These are phyloP conservation scores for Julus scanicus DNA, from an alignment of 2,888 invertebrate species.

Conservation along the genomic window DNA sequence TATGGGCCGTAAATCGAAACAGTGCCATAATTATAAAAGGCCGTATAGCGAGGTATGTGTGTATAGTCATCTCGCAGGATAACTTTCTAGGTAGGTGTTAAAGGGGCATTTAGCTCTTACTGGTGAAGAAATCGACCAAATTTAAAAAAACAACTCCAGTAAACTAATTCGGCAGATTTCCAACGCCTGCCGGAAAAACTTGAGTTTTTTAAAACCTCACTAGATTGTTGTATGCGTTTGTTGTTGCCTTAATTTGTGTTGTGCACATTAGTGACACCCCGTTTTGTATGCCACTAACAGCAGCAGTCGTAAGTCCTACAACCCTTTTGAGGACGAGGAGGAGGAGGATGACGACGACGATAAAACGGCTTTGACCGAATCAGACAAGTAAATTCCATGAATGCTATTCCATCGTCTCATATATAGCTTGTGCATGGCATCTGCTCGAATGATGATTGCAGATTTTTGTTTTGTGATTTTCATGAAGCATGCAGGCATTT, in stretches of 20 bases:
- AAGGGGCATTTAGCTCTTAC: too few species aligned
- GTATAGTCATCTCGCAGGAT: too few species aligned
- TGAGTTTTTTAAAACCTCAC: background rate
- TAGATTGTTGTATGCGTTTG: slow-evolving; percentile 37
- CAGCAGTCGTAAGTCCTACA: slow-evolving; percentile 60
- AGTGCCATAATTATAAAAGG: too few species aligned
- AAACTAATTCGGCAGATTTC: too few species aligned
- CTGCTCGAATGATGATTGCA: background rate
- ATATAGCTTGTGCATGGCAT: slow-evolving; percentile 1
- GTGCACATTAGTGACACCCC: slow-evolving; percentile 45
- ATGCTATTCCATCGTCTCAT: background rate
- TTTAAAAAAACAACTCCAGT: too few species aligned
- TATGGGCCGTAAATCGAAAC: too few species aligned
- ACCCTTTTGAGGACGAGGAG: slow-evolving; percentile 60
- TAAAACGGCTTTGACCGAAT: slow-evolving; percentile 54
- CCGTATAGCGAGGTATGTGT: too few species aligned
- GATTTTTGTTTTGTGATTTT: background rate
- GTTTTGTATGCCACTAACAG: slow-evolving; percentile 43
- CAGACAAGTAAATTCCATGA: slow-evolving; percentile 53
- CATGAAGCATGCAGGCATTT: background rate
- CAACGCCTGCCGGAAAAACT: background rate
- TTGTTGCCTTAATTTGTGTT: slow-evolving; percentile 19
- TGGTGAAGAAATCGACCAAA: too few species aligned
- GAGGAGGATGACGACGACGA: slow-evolving; percentile 59
- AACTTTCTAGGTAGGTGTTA: too few species aligned